These are phyloP conservation scores for Cheumatopsyche charites DNA, from an alignment of 1,140 invertebrate genomes.

Conservation along the genomic window DNA sequence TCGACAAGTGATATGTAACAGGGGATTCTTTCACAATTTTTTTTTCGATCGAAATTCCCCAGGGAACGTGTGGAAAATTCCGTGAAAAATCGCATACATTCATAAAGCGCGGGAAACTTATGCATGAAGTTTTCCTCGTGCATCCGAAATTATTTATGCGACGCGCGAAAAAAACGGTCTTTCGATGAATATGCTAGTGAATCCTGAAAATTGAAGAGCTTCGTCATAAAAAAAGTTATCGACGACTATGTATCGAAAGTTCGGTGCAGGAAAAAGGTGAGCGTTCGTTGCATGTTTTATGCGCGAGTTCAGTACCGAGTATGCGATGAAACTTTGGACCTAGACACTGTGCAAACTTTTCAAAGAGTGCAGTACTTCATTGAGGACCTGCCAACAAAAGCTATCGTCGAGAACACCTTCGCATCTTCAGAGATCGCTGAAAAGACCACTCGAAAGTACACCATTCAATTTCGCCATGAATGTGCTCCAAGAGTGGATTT, in stretches of 20 bases:
- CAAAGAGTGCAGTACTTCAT: background rate
- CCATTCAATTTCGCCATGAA: too few species aligned
- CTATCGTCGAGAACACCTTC: too few species aligned
- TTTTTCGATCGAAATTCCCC: too few species aligned
- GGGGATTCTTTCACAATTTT: too few species aligned
- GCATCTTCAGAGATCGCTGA: too few species aligned
- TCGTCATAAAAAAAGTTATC: background rate
- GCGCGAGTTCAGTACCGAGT: too few species aligned
- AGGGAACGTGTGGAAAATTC: background rate
- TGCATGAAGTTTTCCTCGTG: background rate
- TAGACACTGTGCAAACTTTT: slow-evolving; percentile 3
- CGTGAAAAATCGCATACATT: slow-evolving; percentile 2
- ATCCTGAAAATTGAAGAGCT: background rate
- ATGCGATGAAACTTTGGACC: background rate
- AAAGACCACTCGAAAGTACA: too few species aligned
- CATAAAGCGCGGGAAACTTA: background rate
- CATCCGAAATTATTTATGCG: slow-evolving; percentile 4
- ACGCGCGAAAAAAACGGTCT: background rate
- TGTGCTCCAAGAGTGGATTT: background rate
- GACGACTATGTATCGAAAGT: too few species aligned
- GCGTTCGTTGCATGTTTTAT: too few species aligned
- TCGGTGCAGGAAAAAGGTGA: too few species aligned
- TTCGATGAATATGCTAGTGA: background rate
- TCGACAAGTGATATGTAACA: too few species aligned
- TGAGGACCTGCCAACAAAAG: background rate